Evolutionary conservation across 2,113 vertebrate species (phyloP).

Genomic region (Rhinolophus ferrumequinum): DNA sequence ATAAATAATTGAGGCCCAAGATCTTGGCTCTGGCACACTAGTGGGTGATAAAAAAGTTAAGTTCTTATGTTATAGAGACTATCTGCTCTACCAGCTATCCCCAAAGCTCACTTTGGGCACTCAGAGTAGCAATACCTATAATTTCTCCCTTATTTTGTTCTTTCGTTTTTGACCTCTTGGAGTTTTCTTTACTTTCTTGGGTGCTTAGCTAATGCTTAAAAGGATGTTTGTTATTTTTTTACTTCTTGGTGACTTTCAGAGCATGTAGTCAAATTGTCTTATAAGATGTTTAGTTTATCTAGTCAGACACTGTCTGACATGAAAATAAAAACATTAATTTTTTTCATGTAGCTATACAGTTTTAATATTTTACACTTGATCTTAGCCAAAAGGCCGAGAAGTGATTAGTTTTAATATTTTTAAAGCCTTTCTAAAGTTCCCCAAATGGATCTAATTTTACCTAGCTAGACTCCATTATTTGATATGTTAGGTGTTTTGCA

Average conservation of each 20-base stretch:
- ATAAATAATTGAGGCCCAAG: neutral
- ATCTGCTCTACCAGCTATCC: neutral
- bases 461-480: neutral
- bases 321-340: neutral
- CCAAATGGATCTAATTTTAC: neutral
- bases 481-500: neutral
- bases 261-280: neutral
- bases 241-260: neutral
- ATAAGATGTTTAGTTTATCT: neutral
- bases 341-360: neutral
- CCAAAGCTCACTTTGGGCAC: neutral
- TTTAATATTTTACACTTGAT: conserved; percentile 26
- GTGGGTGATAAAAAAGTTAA: neutral
- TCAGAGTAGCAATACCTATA: neutral
- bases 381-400: no score
- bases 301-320: neutral
- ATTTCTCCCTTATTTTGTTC: neutral
- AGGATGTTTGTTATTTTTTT: neutral
- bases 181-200: neutral
- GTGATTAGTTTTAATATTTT: conserved; percentile 27
- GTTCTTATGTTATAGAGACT: neutral
- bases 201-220: neutral
- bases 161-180: neutral
- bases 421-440: neutral
- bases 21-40: neutral